Conservation (phyloP, 2,797 vertebrate genomes). For the Lutjanus argentimaculatus region DNA sequence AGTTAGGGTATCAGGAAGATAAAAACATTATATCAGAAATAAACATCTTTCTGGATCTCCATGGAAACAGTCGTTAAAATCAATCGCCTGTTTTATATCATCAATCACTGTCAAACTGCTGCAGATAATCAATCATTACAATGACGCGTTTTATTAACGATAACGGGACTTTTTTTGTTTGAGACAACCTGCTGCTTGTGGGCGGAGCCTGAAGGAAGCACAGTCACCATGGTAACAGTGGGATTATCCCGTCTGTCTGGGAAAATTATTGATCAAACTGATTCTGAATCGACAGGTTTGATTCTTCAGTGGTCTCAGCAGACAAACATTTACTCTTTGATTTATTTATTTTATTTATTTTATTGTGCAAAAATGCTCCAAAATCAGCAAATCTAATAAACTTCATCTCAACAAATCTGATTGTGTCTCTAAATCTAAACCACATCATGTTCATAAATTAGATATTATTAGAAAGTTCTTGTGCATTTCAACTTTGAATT, state of each 20-base stretch:
- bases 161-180: background rate
- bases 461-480: background rate
- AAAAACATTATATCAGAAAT: too few relatives aligned
- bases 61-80: too few relatives aligned
- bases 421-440: background rate
- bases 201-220: conserved; percentile 20
- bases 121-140: too few relatives aligned
- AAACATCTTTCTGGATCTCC: too few relatives aligned
- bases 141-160: too few relatives aligned
- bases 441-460: conserved; percentile 20
- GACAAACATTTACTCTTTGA: background rate
- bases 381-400: conserved; percentile 9
- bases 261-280: background rate
- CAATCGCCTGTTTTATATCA: too few relatives aligned
- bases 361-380: conserved; percentile 57
- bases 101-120: too few relatives aligned
- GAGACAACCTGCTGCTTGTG: conserved; percentile 5
- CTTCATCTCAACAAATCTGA: background rate
- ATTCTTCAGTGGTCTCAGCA: background rate
- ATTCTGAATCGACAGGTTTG: background rate
- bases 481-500: conserved; percentile 9
- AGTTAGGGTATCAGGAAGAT: too few relatives aligned
- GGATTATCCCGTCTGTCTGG: background rate
- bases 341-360: background rate
- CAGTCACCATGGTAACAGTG: background rate